phyloP scores from a whole-genome alignment of 2,888 invertebrate species.

The Palloptera scutellata region DNA sequence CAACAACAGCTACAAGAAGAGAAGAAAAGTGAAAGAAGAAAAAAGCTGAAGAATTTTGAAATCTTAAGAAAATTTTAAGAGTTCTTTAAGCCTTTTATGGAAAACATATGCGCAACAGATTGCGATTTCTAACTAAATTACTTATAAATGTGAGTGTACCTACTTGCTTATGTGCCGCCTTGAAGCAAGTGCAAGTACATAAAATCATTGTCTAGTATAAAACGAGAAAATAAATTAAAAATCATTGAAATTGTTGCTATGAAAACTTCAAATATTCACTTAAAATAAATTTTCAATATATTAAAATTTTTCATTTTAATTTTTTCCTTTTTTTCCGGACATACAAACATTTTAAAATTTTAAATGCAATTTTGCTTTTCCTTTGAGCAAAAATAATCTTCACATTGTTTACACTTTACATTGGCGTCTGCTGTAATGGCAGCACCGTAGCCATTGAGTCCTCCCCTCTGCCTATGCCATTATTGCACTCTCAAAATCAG shows the following conservation, averaged over 20 bases:
- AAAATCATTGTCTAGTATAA: too few relatives aligned
- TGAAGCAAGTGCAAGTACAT: too few relatives aligned
- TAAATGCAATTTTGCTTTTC: too few relatives aligned
- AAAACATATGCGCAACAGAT: constrained; percentile 21
- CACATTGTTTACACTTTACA: constrained; percentile 24
- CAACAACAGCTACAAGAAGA: too few relatives aligned
- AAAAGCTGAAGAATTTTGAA: not conserved
- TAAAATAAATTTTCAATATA: too few relatives aligned
- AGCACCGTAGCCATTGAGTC: constrained; percentile 7
- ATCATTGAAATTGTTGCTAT: too few relatives aligned
- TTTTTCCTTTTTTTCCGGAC: not conserved
- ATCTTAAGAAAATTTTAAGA: not conserved
- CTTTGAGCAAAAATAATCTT: not conserved
- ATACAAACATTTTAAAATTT: not conserved
- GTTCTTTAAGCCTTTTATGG: constrained; percentile 12
- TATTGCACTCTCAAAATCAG: constrained; percentile 33
- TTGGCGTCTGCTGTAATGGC: not conserved
- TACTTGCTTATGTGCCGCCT: too few relatives aligned
- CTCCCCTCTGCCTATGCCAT: constrained; percentile 19
- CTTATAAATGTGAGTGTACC: too few relatives aligned
- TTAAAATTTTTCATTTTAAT: too few relatives aligned
- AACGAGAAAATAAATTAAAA: too few relatives aligned
- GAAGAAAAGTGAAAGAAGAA: too few relatives aligned
- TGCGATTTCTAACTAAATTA: not conserved
- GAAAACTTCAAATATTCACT: too few relatives aligned